Base-by-base conservation (phyloP, 1,140 invertebrate genomes). In the Plodia interpunctella region DNA sequence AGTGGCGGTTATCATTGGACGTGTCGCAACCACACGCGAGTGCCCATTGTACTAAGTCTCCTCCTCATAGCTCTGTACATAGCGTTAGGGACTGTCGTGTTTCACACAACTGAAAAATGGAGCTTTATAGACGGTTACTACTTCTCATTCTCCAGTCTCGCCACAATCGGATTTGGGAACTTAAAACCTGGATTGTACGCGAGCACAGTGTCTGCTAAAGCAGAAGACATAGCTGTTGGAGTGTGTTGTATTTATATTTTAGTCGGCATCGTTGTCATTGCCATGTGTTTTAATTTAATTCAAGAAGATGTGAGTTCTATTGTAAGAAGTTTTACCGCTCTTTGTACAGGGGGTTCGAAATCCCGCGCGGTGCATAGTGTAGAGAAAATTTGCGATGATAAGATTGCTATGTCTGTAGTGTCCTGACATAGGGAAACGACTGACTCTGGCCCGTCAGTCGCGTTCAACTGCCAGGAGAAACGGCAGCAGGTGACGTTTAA, bases 261-360 rank as follows among this genome's bases (percentile, higher is more conserved):
- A 21, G 93, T 98, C 49, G 98, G 98, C 15, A 96, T 99, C 93
- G 96, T 97, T 5, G 92, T 99, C 56, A 94, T 99, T 61, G 97
- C 97, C 15, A 99, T 98, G 96, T 98, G 97, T 85, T 98, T 98
- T 89, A 98, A 97, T 83, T 90, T 99, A 50, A 96, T 98, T 62
- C 97, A 99, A 88, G 97, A 98, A 73, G 96, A 98, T 85, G 94
- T 98, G 68, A 93, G 96, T 60, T 81, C 91, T 59, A 90, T 93
- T 72, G 84, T 94, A 74, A 91, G 93, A 60, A 91, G 91, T 59
- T 91, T 93, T 71, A 78, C 80, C 15, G 67, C 78, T 18, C 66
- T 83, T 30, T 89, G 87, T 55, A 72, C 78, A 10, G 79, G 85
- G 0, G 76, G 75, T 30, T 72, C 74, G 17, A 86, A 87, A 60